Conservation (phyloP, 2,888 invertebrate species). For the Seira musarum region DNA sequence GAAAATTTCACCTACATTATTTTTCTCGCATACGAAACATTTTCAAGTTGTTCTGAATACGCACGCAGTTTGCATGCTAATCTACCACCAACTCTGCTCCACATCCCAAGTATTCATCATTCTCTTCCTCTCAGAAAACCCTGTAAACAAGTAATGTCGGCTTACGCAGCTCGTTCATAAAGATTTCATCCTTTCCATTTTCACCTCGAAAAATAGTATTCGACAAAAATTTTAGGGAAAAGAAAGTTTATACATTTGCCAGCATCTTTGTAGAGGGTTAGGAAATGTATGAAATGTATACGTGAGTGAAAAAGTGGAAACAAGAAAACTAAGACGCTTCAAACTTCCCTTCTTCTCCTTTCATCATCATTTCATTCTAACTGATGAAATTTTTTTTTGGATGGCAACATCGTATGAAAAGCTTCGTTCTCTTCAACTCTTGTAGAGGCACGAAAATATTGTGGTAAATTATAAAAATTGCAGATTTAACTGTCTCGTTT, state of each 20-base stretch:
- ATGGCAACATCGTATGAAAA: slow-evolving; percentile 6
- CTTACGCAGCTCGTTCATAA: neutral
- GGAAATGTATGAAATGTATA: neutral
- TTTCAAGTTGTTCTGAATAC: neutral
- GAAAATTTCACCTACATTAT: slow-evolving; percentile 2
- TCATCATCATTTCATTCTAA: slow-evolving; percentile 5
- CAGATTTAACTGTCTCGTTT: slow-evolving; percentile 20
- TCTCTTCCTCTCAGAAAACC: neutral
- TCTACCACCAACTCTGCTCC: slow-evolving; percentile 3
- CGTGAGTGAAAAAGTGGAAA: neutral
- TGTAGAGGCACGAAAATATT: neutral
- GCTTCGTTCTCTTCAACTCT: neutral
- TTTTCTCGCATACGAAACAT: neutral
- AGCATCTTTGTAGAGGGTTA: neutral
- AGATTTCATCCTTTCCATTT: slow-evolving; percentile 10
- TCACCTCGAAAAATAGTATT: neutral
- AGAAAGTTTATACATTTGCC: neutral
- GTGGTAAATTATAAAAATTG: slow-evolving; percentile 21
- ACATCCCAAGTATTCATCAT: no score
- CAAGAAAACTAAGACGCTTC: no score
- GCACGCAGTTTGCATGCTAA: slow-evolving; percentile 12
- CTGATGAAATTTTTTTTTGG: neutral
- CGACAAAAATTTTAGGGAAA: neutral
- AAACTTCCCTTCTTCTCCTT: neutral
- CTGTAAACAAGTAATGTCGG: neutral